Conservation (phyloP, 92 coral and sea anemone genomes). For the Muricea muricata region DNA sequence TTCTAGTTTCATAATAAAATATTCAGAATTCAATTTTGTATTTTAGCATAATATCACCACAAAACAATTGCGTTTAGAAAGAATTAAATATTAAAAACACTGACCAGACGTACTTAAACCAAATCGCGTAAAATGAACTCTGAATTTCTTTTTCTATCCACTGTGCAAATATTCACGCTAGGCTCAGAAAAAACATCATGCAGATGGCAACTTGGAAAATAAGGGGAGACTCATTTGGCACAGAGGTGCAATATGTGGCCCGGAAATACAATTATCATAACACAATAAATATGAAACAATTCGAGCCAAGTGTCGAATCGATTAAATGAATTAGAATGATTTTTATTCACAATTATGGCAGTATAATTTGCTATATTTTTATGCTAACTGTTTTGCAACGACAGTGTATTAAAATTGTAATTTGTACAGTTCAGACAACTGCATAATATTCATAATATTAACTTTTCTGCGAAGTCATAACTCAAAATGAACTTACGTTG, state of each 20-base stretch:
- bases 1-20: neutral
- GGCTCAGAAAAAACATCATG: neutral
- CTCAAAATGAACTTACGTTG: neutral
- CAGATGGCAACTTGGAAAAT: neutral
- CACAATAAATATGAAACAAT: neutral
- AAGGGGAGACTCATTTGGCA: neutral
- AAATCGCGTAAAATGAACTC: neutral
- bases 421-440: neutral
- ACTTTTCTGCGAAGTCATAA: neutral
- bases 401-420: neutral
- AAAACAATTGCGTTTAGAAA: neutral
- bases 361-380: neutral
- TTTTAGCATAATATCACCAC: neutral
- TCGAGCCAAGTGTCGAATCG: constrained; percentile 1
- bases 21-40: neutral
- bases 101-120: neutral
- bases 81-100: neutral
- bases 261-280: constrained; percentile 9
- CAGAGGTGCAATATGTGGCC: constrained; percentile 5
- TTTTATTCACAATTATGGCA: neutral
- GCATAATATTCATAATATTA: neutral
- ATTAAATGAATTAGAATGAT: neutral
- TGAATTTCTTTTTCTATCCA: neutral
- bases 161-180: neutral
- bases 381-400: neutral